phyloP scores from a whole-genome alignment of 1,140 invertebrate genomes.

The Matsumurasca onukii region DNA sequence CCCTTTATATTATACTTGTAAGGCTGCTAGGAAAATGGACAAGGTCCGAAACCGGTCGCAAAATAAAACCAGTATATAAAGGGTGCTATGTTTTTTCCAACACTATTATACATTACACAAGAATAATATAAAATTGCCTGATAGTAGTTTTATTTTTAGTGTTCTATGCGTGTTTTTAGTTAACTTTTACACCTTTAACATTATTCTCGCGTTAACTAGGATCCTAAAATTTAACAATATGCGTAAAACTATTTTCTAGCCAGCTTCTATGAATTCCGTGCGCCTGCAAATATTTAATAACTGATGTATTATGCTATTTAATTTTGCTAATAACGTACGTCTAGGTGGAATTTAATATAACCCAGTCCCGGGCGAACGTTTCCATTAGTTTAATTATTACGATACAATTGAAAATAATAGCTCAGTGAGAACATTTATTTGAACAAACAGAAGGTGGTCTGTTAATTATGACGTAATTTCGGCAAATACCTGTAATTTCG shows the following conservation, averaged over 20 bases:
- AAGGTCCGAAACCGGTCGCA: too few relatives aligned
- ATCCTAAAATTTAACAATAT: slow-evolving; percentile 15
- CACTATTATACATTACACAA: too few relatives aligned
- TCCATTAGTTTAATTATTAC: not conserved
- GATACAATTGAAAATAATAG: not conserved
- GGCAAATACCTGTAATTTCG: too few relatives aligned
- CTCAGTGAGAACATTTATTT: not conserved
- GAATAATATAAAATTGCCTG: too few relatives aligned
- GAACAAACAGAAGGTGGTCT: not conserved
- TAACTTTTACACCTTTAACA: too few relatives aligned
- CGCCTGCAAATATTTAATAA: slow-evolving; percentile 9
- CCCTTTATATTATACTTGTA: too few relatives aligned
- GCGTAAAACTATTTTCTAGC: not conserved
- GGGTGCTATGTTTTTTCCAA: too few relatives aligned
- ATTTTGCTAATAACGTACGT: not conserved
- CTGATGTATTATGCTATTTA: not conserved
- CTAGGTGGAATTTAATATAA: slow-evolving; percentile 20
- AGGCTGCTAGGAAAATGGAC: too few relatives aligned
- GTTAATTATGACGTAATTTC: not conserved
- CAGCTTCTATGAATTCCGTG: not conserved
- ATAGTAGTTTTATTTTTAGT: too few relatives aligned
- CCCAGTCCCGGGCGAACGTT: not conserved
- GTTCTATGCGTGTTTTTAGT: too few relatives aligned
- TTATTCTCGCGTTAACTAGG: too few relatives aligned
- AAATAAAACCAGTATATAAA: too few relatives aligned